Evolutionary conservation across 2,888 invertebrate species (phyloP).

Genomic region (Caradrina kadenii): DNA sequence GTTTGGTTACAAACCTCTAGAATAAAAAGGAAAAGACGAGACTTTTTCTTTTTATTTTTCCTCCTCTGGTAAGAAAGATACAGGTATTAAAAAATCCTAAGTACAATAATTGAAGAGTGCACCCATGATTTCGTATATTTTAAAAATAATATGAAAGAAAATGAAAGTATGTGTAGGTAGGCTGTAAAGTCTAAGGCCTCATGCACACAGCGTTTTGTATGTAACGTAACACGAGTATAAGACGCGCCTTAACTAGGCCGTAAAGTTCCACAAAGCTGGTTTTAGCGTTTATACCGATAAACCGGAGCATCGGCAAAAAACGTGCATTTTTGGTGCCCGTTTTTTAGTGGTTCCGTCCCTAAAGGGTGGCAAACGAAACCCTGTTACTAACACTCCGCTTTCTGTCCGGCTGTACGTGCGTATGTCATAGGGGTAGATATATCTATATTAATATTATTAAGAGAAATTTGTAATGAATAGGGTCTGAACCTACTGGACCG

Average conservation of each 20-base stretch:
- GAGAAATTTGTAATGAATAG: too few relatives aligned
- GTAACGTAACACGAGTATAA: conserved; percentile 2
- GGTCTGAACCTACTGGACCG: too few relatives aligned
- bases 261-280: conserved; percentile 7
- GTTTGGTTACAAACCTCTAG: not conserved
- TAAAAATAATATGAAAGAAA: not conserved
- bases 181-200: not conserved
- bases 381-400: too few relatives aligned
- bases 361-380: too few relatives aligned
- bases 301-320: not conserved
- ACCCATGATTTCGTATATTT: not conserved
- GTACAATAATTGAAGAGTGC: not conserved
- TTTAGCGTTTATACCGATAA: not conserved
- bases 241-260: not conserved
- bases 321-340: not conserved
- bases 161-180: not conserved
- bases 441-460: too few relatives aligned
- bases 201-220: not conserved
- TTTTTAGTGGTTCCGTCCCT: not conserved
- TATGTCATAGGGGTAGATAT: too few relatives aligned
- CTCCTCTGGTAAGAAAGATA: too few relatives aligned
- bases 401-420: too few relatives aligned
- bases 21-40: too few relatives aligned
- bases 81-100: too few relatives aligned
- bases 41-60: too few relatives aligned